Base-by-base conservation (phyloP, 2,113 vertebrate genomes). In the Grallaria varia region DNA sequence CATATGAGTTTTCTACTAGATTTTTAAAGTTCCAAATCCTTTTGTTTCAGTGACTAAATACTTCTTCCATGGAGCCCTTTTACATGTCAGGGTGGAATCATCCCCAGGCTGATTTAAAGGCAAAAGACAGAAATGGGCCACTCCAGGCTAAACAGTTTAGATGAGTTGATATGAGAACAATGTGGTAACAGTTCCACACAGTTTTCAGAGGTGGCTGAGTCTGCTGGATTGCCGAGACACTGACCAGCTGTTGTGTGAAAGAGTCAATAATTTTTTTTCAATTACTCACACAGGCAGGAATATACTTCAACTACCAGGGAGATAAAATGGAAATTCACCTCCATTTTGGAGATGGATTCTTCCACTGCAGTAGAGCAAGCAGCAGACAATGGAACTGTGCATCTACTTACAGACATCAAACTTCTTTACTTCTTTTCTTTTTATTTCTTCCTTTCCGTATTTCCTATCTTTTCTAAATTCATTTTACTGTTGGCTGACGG, bases 401-500 rank as follows among this genome's bases (percentile, higher is more conserved):
- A 20, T 55, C 44, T 86, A 44, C 40, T 87, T 90, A 52, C 37
- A 64, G 77, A 49, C 45, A n/a, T 60, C 62, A 86, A 95, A 93
- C 60, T 91, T 95, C 44, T 64, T 76, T 71, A 28, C 40, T 87
- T 93, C 40, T 44, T 83, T 93, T 45, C 30, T 73, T 85, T 92
- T 79, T 52, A 42, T 90, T 90, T 80, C 40, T 84, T 94, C 37
- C 55, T 96, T 95, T 90, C 72, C 82, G 21, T 79, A 59, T 84
- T 96, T 96, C 75, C 63, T 92, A 56, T 76, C 47, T 94, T 93
- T 96, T 96, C 67, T 75, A 90, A 94, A 78, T 90, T 91, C 59
- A 69, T 91, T 92, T 96, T 94, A 68, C 81, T 94, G 50, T 84
- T 94, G 74, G 66, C 75, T 95, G 92, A 84, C 95, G 96, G 95